Conservation (phyloP, 1,140 invertebrate species). For the Drosophila micromelanica region DNA sequence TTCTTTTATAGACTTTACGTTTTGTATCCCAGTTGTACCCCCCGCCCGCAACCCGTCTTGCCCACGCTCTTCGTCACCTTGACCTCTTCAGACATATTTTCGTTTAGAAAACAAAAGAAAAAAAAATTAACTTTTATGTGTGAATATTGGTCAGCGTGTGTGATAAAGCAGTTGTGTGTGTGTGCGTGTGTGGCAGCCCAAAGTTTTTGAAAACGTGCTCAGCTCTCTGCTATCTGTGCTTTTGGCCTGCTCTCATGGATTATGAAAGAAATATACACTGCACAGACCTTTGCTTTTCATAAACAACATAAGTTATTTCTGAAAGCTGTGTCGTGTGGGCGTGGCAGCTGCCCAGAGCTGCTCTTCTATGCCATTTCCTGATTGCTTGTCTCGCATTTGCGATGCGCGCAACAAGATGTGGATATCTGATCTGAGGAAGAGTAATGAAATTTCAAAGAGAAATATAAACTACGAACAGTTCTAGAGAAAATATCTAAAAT, state of each 20-base stretch:
- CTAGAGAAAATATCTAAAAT: too few species aligned
- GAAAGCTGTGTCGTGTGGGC: neutral
- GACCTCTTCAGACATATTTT: constrained; percentile 63
- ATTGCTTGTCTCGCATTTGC: constrained; percentile 15
- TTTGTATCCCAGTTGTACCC: constrained; percentile 33
- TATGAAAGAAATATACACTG: constrained; percentile 26
- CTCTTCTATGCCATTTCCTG: constrained; percentile 25
- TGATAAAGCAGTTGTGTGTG: neutral
- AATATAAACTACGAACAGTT: too few species aligned
- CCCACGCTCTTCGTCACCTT: constrained; percentile 11
- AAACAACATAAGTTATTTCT: constrained; percentile 24
- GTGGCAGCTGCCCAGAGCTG: constrained; percentile 12
- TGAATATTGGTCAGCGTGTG: constrained; percentile 10
- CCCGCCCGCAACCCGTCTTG: too few species aligned
- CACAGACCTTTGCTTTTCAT: constrained; percentile 8
- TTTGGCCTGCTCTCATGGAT: constrained; percentile 26
- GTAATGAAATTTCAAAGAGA: neutral
- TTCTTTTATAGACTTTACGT: constrained; percentile 74
- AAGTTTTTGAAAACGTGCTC: constrained; percentile 36
- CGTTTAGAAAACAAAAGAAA: constrained; percentile 38
- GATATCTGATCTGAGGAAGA: neutral
- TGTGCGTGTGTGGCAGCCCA: neutral
- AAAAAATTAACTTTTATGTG: constrained; percentile 36
- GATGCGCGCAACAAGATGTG: neutral
- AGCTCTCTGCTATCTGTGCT: constrained; percentile 21